These are phyloP conservation scores for Enchytraeus crypticus DNA, from an alignment of 2,888 invertebrate species.

Conservation along the genomic window DNA sequence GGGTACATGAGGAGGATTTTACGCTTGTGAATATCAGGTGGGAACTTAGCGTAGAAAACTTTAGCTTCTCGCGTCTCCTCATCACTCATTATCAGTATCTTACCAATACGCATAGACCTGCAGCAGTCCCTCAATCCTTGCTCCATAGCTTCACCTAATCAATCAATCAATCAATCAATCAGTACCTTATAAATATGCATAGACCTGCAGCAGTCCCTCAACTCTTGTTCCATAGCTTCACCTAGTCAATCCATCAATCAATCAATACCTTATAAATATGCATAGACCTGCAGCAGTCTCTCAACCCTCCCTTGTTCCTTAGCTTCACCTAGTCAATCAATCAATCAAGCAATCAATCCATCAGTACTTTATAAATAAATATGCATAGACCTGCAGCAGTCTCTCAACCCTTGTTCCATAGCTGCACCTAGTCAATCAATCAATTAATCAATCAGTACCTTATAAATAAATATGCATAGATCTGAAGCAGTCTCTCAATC, in stretches of 20 bases:
- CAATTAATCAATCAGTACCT: no score
- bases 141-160: constrained; percentile 87
- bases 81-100: constrained; percentile 93
- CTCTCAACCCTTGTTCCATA: no score
- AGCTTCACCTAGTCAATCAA: constrained; percentile 60
- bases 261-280: constrained; percentile 82
- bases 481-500: constrained; percentile 81
- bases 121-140: constrained; percentile 77
- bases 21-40: constrained; percentile 81
- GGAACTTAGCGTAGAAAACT: constrained; percentile 92
- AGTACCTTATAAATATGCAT: no score
- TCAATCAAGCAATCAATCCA: no score
- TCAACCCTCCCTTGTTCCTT: constrained; percentile 66
- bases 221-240: constrained; percentile 80
- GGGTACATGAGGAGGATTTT: constrained; percentile 93
- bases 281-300: constrained; percentile 96
- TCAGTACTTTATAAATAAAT: no score
- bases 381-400: no score
- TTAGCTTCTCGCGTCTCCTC: constrained; percentile 89
- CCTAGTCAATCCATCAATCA: no score
- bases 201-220: constrained; percentile 89
- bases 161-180: no score
- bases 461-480: constrained; percentile 94
- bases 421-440: no score
- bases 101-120: constrained; percentile 93